Evolutionary conservation across 2,113 vertebrate genomes (phyloP).

Genomic region (Hypanus sabinus): DNA sequence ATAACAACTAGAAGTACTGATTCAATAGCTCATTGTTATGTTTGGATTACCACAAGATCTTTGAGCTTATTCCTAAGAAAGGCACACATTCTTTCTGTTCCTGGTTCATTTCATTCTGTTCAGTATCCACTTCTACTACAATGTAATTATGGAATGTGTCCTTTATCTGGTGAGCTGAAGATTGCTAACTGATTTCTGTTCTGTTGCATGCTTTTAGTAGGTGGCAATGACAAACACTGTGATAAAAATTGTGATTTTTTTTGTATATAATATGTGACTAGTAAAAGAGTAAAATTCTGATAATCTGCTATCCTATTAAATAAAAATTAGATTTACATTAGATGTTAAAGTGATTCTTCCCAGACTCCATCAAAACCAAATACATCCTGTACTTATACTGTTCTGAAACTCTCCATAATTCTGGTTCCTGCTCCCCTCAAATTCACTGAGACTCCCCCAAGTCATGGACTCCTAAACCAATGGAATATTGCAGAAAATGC

Average conservation of each 20-base stretch:
- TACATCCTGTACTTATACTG: too few species aligned
- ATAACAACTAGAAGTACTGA: background rate
- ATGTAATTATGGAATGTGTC: background rate
- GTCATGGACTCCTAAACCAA: too few species aligned
- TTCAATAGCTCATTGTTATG: background rate
- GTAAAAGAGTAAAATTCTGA: background rate
- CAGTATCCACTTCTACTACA: background rate
- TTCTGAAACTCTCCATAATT: too few species aligned
- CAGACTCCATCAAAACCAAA: too few species aligned
- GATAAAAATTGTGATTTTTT: too few species aligned
- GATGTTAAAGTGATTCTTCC: too few species aligned
- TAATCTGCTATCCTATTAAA: too few species aligned
- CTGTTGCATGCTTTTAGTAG: background rate
- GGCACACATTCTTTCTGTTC: background rate
- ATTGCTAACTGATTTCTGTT: background rate
- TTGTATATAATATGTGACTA: background rate
- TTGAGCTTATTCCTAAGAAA: background rate
- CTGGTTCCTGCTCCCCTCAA: too few species aligned
- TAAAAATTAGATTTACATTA: too few species aligned
- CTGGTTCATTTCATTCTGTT: background rate
- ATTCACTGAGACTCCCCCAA: too few species aligned
- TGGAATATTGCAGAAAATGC: background rate
- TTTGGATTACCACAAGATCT: background rate
- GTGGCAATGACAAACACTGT: background rate
- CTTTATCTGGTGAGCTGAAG: background rate